These are phyloP conservation scores for Eucidaris tribuloides DNA, from an alignment of 35 echinoderm and acorn worm species.

Conservation along the genomic window DNA sequence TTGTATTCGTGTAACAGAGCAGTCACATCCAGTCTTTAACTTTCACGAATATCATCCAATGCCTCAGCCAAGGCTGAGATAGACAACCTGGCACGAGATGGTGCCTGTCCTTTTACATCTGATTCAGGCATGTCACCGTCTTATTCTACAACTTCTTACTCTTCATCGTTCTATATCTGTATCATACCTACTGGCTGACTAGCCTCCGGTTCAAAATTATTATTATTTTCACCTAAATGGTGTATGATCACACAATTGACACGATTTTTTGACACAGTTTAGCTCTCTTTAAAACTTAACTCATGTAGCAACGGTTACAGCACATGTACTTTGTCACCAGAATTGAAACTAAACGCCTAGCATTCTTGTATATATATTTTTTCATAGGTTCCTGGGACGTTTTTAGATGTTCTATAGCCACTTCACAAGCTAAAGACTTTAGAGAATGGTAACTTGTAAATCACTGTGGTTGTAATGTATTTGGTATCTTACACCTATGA, in stretches of 20 bases:
- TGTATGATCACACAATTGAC: neutral
- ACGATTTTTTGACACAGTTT: neutral
- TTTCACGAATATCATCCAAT: neutral
- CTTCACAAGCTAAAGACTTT: no score
- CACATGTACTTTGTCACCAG: neutral
- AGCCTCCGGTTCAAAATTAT: neutral
- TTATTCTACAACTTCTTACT: neutral
- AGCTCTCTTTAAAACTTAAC: neutral
- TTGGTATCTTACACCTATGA: no score
- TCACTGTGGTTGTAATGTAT: no score
- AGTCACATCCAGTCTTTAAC: neutral
- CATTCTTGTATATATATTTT: neutral
- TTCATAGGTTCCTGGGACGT: neutral
- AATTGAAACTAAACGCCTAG: neutral
- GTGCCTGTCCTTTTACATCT: neutral
- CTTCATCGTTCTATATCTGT: neutral
- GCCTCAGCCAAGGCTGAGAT: neutral
- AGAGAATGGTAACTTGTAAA: no score
- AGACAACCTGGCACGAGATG: neutral
- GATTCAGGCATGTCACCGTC: neutral
- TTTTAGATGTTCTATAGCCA: no score
- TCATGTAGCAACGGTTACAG: neutral
- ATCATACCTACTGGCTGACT: no score
- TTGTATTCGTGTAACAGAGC: neutral
- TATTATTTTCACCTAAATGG: neutral